Conservation (phyloP, 2,797 vertebrate genomes). For the Melanotaenia maccullochi region DNA sequence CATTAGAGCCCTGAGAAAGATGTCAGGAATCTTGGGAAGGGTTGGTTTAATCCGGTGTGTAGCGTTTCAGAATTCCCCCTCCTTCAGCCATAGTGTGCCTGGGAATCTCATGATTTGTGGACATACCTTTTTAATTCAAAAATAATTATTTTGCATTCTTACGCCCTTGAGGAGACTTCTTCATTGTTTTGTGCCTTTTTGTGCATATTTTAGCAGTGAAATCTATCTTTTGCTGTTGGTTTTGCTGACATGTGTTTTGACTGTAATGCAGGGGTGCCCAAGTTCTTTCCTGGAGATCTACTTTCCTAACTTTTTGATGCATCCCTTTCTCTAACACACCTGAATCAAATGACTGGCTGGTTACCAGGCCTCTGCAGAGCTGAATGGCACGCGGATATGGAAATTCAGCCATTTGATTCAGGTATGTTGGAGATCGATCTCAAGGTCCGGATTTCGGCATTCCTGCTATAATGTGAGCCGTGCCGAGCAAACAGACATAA, state of each 20-base stretch:
- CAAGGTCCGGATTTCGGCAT: no score
- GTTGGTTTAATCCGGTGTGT: constrained; percentile 49
- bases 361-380: no score
- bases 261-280: neutral
- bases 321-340: no score
- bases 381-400: no score
- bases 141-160: neutral
- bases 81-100: constrained; percentile 3
- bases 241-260: neutral
- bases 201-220: neutral
- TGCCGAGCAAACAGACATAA: neutral
- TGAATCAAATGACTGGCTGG: no score
- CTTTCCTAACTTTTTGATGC: no score
- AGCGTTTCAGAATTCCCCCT: constrained; percentile 61
- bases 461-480: neutral
- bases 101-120: constrained; percentile 19
- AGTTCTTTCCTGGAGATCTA: no score
- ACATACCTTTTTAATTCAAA: neutral
- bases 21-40: constrained; percentile 46
- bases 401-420: no score
- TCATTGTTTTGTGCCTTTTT: neutral
- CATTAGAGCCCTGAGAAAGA: constrained; percentile 69
- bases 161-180: neutral
- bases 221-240: neutral
- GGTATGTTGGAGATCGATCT: no score